Conservation (phyloP, 2,888 invertebrate genomes). For the Lasioglossum vierecki region DNA sequence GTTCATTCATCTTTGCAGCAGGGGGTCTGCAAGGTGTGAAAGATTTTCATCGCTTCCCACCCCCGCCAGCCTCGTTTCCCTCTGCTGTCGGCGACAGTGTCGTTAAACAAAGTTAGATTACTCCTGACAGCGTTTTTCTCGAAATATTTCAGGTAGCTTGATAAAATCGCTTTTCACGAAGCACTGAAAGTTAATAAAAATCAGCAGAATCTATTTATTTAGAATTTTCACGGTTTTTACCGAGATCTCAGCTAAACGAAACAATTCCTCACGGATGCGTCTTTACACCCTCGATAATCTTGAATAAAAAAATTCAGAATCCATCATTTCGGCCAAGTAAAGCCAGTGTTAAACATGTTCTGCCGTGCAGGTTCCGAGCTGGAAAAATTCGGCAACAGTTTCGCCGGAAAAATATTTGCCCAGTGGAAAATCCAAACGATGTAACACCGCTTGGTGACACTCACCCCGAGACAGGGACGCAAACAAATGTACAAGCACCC, state of each 20-base stretch:
- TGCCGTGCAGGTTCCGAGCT: neutral
- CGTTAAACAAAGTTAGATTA: neutral
- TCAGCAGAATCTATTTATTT: no score
- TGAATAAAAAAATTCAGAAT: neutral
- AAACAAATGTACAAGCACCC: constrained; percentile 33
- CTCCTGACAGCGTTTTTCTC: neutral
- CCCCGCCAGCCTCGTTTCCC: neutral
- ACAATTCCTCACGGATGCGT: no score
- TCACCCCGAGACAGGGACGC: neutral
- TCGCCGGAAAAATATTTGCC: constrained; percentile 12
- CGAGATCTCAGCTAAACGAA: no score
- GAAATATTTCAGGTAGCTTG: neutral
- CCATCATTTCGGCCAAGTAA: neutral
- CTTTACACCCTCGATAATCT: no score
- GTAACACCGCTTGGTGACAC: neutral
- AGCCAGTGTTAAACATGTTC: neutral
- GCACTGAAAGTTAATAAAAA: no score
- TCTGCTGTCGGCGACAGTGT: constrained; percentile 3
- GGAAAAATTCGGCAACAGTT: neutral
- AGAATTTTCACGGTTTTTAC: no score
- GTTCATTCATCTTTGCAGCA: constrained; percentile 65
- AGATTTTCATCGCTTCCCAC: constrained; percentile 35
- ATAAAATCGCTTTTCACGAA: neutral
- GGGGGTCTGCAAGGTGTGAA: constrained; percentile 60
- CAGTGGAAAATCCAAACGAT: neutral